Conservation (phyloP, 37 sponge, comb jelly and placozoan species). For the Crambe crambe region DNA sequence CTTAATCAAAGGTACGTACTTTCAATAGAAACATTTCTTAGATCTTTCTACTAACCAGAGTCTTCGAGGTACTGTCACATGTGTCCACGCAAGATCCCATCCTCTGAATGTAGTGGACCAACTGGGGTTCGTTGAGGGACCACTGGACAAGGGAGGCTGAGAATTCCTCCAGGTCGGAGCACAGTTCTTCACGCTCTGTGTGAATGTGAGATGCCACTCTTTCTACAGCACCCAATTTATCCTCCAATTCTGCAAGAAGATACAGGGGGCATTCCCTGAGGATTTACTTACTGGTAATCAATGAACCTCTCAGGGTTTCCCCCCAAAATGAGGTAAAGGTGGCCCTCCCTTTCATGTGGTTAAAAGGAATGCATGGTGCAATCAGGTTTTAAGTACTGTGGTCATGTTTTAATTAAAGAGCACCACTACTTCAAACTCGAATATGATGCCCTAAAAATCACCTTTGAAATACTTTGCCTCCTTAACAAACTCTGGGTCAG, state of each 20-base stretch:
- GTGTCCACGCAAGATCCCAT: constrained; percentile 39
- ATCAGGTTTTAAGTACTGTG: constrained; percentile 26
- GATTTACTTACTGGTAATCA: background rate
- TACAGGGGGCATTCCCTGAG: no score
- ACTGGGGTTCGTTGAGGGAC: constrained; percentile 33
- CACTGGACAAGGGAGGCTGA: constrained; percentile 42
- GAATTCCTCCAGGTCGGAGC: constrained; percentile 14
- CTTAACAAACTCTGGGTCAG: constrained; percentile 52
- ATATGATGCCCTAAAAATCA: no score
- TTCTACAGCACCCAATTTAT: constrained; percentile 58
- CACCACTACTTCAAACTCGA: no score
- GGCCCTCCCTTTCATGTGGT: no score
- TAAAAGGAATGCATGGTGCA: no score
- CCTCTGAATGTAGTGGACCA: constrained; percentile 37
- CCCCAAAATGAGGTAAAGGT: no score
- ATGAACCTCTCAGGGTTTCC: background rate
- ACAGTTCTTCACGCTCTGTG: constrained; percentile 49
- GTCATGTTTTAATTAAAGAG: constrained; percentile 7
- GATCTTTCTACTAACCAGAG: constrained; percentile 25
- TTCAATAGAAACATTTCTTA: no score
- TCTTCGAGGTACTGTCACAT: constrained; percentile 14
- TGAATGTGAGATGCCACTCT: constrained; percentile 45
- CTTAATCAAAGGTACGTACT: no score
- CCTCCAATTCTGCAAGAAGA: constrained; percentile 17
- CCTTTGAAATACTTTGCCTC: constrained; percentile 51